A percentile compares a stretch with the other conserved stretches of the same genome.
Conservation (phyloP, 2,113 vertebrate genomes). For the Crotalus horridus region DNA sequence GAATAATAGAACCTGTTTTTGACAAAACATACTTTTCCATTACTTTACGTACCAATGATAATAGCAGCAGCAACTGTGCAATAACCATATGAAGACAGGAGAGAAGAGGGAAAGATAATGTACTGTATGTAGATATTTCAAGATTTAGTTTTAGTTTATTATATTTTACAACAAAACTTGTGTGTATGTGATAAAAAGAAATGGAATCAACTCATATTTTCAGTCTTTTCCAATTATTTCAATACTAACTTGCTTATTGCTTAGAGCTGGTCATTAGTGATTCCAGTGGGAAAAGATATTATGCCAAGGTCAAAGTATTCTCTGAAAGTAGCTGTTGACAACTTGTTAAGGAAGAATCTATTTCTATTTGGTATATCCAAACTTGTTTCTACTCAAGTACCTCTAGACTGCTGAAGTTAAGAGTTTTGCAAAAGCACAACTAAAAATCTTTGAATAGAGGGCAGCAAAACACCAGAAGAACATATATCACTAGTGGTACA, state of each 20-base stretch:
- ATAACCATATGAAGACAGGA: too few relatives aligned
- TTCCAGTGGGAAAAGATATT: neutral
- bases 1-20: neutral
- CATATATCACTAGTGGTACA: neutral
- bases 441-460: neutral
- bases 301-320: slow-evolving; percentile 1
- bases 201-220: neutral
- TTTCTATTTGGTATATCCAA: neutral
- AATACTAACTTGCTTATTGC: neutral
- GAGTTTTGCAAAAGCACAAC: slow-evolving; percentile 32
- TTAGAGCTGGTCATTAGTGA: neutral
- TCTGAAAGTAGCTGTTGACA: slow-evolving; percentile 17
- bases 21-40: neutral
- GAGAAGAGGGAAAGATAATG: neutral
- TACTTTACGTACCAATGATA: neutral
- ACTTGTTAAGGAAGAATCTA: slow-evolving; percentile 33
- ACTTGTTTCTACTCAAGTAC: slow-evolving; percentile 37
- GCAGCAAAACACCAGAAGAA: neutral
- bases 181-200: neutral
- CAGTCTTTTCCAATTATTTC: neutral
- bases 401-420: slow-evolving; percentile 48
- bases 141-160: neutral
- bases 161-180: neutral
- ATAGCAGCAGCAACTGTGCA: neutral
- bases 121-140: neutral